phyloP scores from a whole-genome alignment of 2,888 invertebrate species.

The Panzeria rudis region DNA sequence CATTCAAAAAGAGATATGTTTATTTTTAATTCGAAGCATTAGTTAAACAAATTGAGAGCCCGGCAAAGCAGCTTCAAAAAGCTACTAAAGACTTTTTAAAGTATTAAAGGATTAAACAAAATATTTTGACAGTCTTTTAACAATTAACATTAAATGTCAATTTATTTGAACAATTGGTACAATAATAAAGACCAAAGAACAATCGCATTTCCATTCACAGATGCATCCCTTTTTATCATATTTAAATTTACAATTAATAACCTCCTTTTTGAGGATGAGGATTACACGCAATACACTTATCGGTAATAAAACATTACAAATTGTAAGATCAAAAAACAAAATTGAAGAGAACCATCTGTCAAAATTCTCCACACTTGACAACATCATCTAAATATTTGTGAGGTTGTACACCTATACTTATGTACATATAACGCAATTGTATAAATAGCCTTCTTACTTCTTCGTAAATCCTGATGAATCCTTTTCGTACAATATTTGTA shows the following conservation, averaged over 20 bases:
- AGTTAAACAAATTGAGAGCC: no score
- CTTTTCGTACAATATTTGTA: conserved; percentile 70
- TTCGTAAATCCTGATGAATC: conserved; percentile 68
- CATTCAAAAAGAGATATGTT: no score
- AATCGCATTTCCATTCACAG: conserved; percentile 35
- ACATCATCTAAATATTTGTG: conserved; percentile 49
- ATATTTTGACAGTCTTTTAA: conserved; percentile 80
- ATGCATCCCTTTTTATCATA: conserved; percentile 71
- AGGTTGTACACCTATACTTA: conserved; percentile 44
- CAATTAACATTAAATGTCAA: conserved; percentile 75
- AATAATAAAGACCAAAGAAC: conserved; percentile 61
- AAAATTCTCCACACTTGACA: conserved; percentile 79
- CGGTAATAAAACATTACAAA: conserved; percentile 74
- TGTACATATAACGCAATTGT: conserved; percentile 73
- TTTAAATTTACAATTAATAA: conserved; percentile 76
- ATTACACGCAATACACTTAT: conserved; percentile 78
- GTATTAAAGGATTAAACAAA: conserved; percentile 74
- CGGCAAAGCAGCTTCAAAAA: neutral
- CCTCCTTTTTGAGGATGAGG: conserved; percentile 75
- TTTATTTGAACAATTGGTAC: conserved; percentile 74
- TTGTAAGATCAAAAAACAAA: conserved; percentile 81
- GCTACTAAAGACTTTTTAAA: neutral
- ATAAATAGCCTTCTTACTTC: conserved; percentile 64
- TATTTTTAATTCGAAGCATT: no score
- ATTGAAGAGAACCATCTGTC: conserved; percentile 82